These are phyloP conservation scores for Rhizomys pruinosus DNA, from an alignment of 2,113 vertebrate genomes.

Conservation along the genomic window DNA sequence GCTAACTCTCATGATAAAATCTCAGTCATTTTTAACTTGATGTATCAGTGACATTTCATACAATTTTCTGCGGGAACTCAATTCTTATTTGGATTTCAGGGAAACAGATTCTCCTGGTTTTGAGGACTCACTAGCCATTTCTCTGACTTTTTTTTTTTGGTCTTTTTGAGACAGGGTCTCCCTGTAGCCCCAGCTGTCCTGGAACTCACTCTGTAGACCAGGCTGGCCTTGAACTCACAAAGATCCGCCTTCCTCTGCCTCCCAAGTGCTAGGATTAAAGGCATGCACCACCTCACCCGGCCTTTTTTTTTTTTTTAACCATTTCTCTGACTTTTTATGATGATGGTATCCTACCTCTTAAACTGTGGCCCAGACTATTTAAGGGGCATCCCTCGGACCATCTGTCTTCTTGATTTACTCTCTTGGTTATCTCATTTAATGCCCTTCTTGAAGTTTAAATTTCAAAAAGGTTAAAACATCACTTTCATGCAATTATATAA, in stretches of 20 bases:
- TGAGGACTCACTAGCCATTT: too few species aligned
- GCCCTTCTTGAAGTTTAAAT: constrained; percentile 29
- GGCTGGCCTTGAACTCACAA: too few species aligned
- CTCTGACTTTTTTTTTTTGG: too few species aligned
- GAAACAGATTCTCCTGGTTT: not conserved
- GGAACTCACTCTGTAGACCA: too few species aligned
- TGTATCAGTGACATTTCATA: not conserved
- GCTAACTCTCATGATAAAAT: not conserved
- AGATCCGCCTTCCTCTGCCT: too few species aligned
- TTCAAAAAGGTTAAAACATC: constrained; percentile 43
- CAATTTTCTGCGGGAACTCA: not conserved
- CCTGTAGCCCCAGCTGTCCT: too few species aligned
- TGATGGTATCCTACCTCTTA: not conserved
- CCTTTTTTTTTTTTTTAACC: too few species aligned
- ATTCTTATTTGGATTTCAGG: constrained; percentile 13
- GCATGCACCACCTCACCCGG: too few species aligned
- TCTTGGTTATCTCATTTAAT: constrained; percentile 29
- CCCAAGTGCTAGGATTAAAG: too few species aligned
- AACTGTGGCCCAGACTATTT: not conserved
- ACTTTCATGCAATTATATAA: constrained; percentile 43
- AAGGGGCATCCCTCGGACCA: not conserved
- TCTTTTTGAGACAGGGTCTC: too few species aligned
- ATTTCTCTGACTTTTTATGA: not conserved
- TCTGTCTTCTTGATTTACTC: constrained; percentile 29
- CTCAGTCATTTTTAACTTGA: not conserved